Evolutionary conservation across 2,888 invertebrate genomes (phyloP).

Genomic region (Mactromeris polynyma): DNA sequence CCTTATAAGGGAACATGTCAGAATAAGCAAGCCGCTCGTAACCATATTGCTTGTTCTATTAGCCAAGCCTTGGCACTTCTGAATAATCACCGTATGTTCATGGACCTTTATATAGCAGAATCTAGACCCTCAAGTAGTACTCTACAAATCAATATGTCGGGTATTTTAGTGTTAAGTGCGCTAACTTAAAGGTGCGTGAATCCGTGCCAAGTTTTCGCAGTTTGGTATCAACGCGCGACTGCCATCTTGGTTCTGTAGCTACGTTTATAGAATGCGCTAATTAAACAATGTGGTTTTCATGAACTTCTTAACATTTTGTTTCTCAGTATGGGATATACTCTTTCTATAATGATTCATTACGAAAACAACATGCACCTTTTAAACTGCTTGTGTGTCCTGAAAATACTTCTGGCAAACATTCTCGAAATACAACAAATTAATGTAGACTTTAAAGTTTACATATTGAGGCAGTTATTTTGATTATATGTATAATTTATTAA

Average conservation of each 20-base stretch:
- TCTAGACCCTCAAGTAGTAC: not conserved
- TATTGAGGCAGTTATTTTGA: no score
- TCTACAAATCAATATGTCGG: not conserved
- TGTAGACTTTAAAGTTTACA: no score
- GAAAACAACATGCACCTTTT: no score
- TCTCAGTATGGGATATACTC: no score
- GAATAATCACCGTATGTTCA: not conserved
- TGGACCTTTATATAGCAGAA: not conserved
- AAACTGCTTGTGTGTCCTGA: no score
- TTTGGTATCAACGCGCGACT: constrained; percentile 4
- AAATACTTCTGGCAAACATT: no score
- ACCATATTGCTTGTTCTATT: not conserved
- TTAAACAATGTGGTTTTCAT: not conserved
- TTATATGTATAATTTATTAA: no score
- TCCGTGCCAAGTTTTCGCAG: not conserved
- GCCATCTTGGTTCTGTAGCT: not conserved
- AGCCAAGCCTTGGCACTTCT: not conserved
- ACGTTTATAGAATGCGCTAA: not conserved
- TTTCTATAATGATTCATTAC: no score
- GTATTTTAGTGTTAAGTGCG: constrained; percentile 10
- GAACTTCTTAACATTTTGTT: no score
- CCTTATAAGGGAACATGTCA: not conserved
- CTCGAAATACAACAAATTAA: no score
- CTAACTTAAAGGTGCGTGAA: not conserved
- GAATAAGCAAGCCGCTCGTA: not conserved